A percentile compares a stretch with the other conserved stretches of the same genome.
Conservation (phyloP, 2,113 vertebrate species). For the Dermatemys mawii region DNA sequence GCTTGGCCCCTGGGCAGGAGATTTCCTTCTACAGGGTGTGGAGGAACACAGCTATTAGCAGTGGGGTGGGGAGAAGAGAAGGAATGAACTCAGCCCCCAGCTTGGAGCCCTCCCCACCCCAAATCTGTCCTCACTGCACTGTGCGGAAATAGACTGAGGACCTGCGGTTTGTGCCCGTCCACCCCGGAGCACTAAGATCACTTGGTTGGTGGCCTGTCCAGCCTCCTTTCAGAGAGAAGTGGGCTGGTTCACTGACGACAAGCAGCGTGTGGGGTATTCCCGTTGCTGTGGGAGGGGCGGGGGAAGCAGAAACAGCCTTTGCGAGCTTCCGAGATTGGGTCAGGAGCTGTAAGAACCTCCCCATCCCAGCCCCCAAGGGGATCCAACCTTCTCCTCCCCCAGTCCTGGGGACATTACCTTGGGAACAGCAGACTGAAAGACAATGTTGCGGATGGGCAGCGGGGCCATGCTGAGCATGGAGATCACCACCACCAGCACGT, state of each 20-base stretch:
- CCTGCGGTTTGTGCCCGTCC: background rate
- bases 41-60: background rate
- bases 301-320: background rate
- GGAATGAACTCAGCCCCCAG: background rate
- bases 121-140: background rate
- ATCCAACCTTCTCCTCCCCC: background rate
- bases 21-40: background rate
- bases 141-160: background rate
- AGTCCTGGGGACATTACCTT: constrained; percentile 81
- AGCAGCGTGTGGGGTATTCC: background rate
- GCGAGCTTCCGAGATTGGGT: background rate
- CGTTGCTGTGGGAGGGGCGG: background rate
- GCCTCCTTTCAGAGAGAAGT: background rate
- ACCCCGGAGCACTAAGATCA: background rate
- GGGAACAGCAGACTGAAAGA: constrained; percentile 96
- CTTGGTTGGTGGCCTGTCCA: background rate
- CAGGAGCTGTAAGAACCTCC: background rate
- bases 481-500: constrained; percentile 95
- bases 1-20: background rate
- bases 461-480: constrained; percentile 97
- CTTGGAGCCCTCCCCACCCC: background rate
- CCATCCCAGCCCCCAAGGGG: background rate
- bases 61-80: background rate
- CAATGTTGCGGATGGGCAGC: constrained; percentile 89
- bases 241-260: background rate